Conservation (phyloP, 2,888 invertebrate species). For the Fragum sueziense region DNA sequence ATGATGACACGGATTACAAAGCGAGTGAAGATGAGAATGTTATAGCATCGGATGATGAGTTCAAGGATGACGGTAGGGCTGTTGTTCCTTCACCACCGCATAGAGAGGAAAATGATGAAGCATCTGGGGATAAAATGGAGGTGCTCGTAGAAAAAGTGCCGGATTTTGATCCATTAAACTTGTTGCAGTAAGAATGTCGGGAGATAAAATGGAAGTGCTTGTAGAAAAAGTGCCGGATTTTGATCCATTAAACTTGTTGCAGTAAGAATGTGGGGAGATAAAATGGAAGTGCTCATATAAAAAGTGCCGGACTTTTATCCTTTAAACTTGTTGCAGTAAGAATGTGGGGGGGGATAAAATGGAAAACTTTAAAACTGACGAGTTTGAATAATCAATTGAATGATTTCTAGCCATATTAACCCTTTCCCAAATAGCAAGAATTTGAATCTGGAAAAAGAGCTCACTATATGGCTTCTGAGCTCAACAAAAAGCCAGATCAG, state of each 20-base stretch:
- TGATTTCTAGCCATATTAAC: too few species aligned
- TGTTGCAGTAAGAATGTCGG: neutral
- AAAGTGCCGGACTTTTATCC: constrained; percentile 48
- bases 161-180: constrained; percentile 33
- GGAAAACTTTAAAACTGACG: neutral
- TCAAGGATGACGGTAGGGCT: constrained; percentile 42
- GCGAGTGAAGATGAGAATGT: constrained; percentile 58
- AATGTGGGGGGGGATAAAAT: neutral
- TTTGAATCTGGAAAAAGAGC: too few species aligned
- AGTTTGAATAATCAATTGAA: too few species aligned
- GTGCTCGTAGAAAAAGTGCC: constrained; percentile 53
- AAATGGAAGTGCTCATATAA: constrained; percentile 50
- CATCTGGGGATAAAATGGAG: constrained; percentile 28
- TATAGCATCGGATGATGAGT: constrained; percentile 55
- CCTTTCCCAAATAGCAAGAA: too few species aligned
- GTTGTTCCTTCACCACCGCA: constrained; percentile 57
- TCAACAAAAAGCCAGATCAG: too few species aligned
- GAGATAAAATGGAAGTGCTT: constrained; percentile 42
- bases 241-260: constrained; percentile 5
- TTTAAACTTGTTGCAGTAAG: neutral
- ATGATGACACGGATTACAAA: constrained; percentile 50
- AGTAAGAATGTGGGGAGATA: neutral
- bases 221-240: constrained; percentile 53
- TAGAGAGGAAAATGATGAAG: neutral
- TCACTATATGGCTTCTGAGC: too few species aligned